Conservation (phyloP, 2,113 vertebrate genomes). For the Peromyscus polionotus region DNA sequence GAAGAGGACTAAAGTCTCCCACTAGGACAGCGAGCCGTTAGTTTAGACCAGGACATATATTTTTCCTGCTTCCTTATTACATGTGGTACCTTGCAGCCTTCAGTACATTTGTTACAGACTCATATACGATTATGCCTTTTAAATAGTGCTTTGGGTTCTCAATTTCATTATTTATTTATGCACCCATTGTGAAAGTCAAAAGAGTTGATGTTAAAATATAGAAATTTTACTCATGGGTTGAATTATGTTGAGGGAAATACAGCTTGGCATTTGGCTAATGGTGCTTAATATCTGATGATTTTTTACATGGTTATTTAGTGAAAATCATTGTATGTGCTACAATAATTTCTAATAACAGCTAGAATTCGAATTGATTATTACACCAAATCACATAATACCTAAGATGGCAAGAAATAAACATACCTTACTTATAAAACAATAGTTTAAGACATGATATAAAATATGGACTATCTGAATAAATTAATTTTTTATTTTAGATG, state of each 20-base stretch:
- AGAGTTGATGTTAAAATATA: neutral
- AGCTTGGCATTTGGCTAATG: constrained; percentile 38
- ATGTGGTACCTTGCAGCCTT: neutral
- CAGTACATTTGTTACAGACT: neutral
- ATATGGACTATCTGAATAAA: neutral
- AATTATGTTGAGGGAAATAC: constrained; percentile 50
- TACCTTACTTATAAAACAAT: constrained; percentile 30
- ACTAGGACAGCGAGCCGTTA: neutral
- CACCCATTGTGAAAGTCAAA: constrained; percentile 46
- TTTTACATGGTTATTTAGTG: constrained; percentile 24
- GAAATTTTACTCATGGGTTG: constrained; percentile 4
- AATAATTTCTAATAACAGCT: constrained; percentile 2
- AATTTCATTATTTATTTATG: constrained; percentile 27
- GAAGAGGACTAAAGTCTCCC: neutral
- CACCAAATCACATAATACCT: constrained; percentile 27
- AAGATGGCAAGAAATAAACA: constrained; percentile 14
- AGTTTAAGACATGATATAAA: constrained; percentile 39
- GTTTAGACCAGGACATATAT: constrained; percentile 43
- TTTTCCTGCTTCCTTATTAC: neutral
- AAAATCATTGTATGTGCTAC: neutral
- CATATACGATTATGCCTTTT: neutral
- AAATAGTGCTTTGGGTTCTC: constrained; percentile 17
- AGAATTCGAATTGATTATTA: constrained; percentile 45
- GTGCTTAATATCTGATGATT: constrained; percentile 5
- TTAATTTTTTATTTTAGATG: neutral